Base-by-base conservation (phyloP, 2,888 invertebrate species). In the Sarcophaga variegata region DNA sequence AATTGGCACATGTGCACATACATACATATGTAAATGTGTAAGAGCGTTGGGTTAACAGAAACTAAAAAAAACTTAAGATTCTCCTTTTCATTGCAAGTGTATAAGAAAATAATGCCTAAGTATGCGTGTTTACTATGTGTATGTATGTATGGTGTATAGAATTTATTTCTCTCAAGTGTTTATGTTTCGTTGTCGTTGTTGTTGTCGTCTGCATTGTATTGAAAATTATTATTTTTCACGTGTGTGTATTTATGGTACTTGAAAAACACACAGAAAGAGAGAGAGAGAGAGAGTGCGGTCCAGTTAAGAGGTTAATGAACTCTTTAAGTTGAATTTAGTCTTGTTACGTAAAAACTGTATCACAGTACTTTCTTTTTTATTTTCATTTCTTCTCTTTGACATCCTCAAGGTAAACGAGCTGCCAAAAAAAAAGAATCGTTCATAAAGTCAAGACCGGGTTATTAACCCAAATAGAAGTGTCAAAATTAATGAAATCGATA, bases 261-360 rank as follows among this genome's bases (percentile, higher is more conserved):
- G 37, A 37, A 37, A 10, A 37, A 10, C 37, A 37, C 37, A 37
- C 2, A 37, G 27, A 27, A 1, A 37, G 37, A 49, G 49, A 49
- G 49, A 49, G 49, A 49, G 49, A 49, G 54, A 12, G 17, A 54
- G 17, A 14, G 17, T 54, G 4, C 5, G 17, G 12, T 54, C 17
- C 54, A 14, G 14, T 54, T 47, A 4, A 22, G 45, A 81, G 86
- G 83, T 81, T 64, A 69, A 77, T 74, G 80, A 86, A 86, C 86
- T 83, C 63, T 27, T 25, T 22, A 27, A 25, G 47, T 59, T 10
- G 25, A 67, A n/a, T 64, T 25, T 17, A 60, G 14, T 54, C 14
- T 47, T 11, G 59, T 86, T 80, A 83, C 76, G 62, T 83, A 82
- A 83, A 74, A 54, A 54, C 3, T 54, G 59, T 70, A 75, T 63